A percentile compares a stretch with the other conserved stretches of the same genome.
Evolutionary conservation across 2,888 invertebrate species (phyloP).

Genomic region (Monochamus alternatus): DNA sequence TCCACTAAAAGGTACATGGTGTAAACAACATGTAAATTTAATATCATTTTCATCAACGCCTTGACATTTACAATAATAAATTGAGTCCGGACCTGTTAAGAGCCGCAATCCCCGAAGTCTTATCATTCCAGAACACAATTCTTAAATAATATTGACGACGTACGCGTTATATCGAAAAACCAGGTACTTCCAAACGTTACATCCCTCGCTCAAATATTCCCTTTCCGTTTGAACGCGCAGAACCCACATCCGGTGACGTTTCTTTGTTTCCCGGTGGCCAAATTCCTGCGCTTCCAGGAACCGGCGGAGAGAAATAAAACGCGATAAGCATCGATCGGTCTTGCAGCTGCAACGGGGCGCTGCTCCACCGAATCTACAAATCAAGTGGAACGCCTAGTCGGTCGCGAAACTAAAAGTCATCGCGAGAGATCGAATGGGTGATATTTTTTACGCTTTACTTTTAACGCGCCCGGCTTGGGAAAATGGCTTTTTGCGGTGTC

Average conservation of each 20-base stretch:
- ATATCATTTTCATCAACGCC: no score
- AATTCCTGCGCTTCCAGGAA: not conserved
- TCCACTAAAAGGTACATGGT: no score
- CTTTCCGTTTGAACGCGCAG: not conserved
- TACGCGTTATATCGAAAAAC: no score
- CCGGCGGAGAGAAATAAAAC: not conserved
- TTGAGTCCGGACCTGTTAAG: no score
- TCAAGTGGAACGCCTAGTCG: conserved; percentile 43
- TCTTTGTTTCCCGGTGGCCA: not conserved
- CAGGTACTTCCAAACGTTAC: not conserved
- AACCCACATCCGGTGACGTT: not conserved
- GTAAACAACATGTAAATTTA: no score
- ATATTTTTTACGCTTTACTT: conserved; percentile 41
- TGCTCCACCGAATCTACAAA: conserved; percentile 16
- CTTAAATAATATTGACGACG: no score
- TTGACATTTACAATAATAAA: no score
- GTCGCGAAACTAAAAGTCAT: conserved; percentile 51
- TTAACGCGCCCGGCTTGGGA: conserved; percentile 1
- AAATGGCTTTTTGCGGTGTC: not conserved
- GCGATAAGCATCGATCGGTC: not conserved
- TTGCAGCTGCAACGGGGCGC: not conserved
- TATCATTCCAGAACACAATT: no score
- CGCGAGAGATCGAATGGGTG: conserved; percentile 41
- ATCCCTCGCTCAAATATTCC: not conserved
- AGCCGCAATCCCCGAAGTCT: no score